Base-by-base conservation (phyloP, 1,140 invertebrate species). In the Coenobita brevimanus region DNA sequence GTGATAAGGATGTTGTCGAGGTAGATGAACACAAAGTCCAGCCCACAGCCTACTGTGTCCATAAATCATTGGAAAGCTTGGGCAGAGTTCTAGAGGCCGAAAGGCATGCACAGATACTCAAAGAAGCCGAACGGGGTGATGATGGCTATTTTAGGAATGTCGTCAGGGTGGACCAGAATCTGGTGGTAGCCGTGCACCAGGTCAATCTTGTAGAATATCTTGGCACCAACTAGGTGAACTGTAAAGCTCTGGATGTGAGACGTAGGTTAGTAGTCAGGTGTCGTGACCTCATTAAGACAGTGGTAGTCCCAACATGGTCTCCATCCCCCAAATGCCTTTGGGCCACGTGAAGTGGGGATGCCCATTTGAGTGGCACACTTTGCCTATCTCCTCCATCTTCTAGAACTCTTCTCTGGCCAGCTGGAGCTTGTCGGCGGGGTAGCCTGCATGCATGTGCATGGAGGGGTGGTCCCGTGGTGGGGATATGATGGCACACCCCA, bases 221-320 rank as follows among this genome's bases (percentile, higher is more conserved):
- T 73, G 27, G 69, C 24, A 33, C 69, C 69, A 54, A 71, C 30
- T 10, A 91, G 82, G 24, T 62, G 43, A 0, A 75, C 33, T 10
- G 89, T 50, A 41, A 90, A 90, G 15, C 91, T 89, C 60, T 89
- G 75, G n/a, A 91, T 88, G 27, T 91, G 88, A 17, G 92, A 92
- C 0, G 93, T 81, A 2, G 92, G 92, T 83, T 93, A 93, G 0
- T 90, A 54, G 80, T 94, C 93, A 0, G 91, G 91, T 24, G 91
- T 82, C 6, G 93, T 94, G 6, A 91, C 33, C 0, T 90, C 62
- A 89, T 94, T 94, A 0, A 94, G 84, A 21, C 76, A 60, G 3
- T 92, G 89, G 84, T 93, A 94, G 90, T 94, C 93, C 0, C 93
- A 92, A 83, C 92, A 93, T 0, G 92, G 90, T 38, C 94, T 85